Evolutionary conservation across 2,888 invertebrate genomes (phyloP).

Genomic region (Leucania comma): DNA sequence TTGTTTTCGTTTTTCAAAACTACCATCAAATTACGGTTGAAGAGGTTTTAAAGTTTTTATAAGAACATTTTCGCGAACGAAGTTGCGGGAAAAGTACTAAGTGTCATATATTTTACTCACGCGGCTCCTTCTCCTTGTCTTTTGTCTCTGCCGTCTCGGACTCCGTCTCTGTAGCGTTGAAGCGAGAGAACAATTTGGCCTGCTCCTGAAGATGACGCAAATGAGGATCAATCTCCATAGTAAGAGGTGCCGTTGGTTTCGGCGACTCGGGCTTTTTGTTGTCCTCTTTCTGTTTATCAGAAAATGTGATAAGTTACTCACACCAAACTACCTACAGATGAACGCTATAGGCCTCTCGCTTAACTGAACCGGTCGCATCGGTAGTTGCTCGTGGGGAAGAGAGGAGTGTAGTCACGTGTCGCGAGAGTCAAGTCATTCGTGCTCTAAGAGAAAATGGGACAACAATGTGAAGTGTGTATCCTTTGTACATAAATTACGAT

Average conservation of each 20-base stretch:
- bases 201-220: conserved; percentile 89
- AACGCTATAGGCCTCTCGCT: background rate
- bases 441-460: background rate
- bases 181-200: conserved; percentile 88
- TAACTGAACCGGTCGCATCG: background rate
- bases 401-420: background rate
- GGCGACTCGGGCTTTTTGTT: conserved; percentile 82
- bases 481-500: no score
- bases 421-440: background rate
- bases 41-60: no score
- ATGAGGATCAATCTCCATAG: conserved; percentile 89
- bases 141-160: conserved; percentile 75
- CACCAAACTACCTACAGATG: background rate
- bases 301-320: conserved; percentile 9
- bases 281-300: conserved; percentile 56
- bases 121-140: conserved; percentile 85
- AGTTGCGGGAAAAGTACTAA: no score
- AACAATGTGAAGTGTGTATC: background rate
- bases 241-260: conserved; percentile 84
- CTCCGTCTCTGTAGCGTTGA: conserved; percentile 83
- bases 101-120: conserved; percentile 70
- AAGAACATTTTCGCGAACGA: no score
- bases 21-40: no score
- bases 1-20: no score
- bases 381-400: background rate